Evolutionary conservation across 2,113 vertebrate genomes (phyloP), one percentile per base, ranked within the genome.

Genomic region (Anthoscopus minutus): DNA sequence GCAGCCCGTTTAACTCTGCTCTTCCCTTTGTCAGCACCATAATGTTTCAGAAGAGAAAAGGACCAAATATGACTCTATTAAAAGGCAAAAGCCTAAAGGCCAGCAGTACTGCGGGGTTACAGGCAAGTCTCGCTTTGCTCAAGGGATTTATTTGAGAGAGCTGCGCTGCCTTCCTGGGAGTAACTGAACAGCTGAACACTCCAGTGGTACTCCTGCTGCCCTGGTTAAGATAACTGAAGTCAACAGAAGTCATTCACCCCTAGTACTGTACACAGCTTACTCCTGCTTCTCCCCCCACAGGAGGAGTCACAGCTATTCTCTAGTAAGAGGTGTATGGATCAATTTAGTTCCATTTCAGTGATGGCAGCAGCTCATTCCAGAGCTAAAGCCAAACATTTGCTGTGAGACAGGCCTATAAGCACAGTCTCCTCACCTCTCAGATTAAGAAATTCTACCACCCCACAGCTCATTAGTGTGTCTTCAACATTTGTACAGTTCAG

Each of bases 121-220:
- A 4, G 21, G 24, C 15, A 28, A 27, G 28, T 40, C 48, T 35
- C 51, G 79, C 66, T 79, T 45, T 58, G 79, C 37, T 61, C 40
- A 12, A 48, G 76, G 53, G 31, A 56, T 5, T 2, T 7, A 56
- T 5, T 2, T 7, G 37, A 56, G 40, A 56, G 27, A 22, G 19
- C 33, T 1, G 0, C 20, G 12, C 51, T 2, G 3, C 12, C 44
- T 44, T 74, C 19, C 24, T 0, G 0, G 74, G 20, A 37, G 20
- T 15, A 51, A 64, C 35, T 15, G 21, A 53, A 16, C 16, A 56
- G 24, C 0, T 37, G 51, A 71, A 57, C 12, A 8, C 45, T 18
- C 24, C 42, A 10, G 2, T 3, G 60, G 33, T 28, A 62, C 56
- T 80, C 42, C 50, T 44, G 61, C 66, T 71, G 33, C n/a, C 44